Evolutionary conservation across 2,888 invertebrate species (phyloP), one percentile per base, ranked within the genome.

Genomic region (Tyria jacobaeae): DNA sequence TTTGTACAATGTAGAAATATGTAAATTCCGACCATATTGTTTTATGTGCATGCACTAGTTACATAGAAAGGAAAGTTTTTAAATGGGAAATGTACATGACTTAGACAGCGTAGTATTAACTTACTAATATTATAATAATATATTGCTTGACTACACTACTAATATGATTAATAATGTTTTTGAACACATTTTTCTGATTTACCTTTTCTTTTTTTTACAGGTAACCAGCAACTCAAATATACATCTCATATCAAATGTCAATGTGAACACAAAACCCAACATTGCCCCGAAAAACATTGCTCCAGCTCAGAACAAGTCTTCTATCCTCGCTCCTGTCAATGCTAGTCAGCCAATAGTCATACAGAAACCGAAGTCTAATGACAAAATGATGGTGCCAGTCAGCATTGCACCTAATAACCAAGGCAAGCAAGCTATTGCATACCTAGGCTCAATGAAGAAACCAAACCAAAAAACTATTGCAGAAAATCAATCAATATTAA

Each of bases 391-490:
- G 62, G 91, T 94, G 1, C 94, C 95, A 0, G 94, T 94, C 31
- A 91, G 89, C 68, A 90, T 94, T 49, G 88, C 93, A 7, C 87
- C 94, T 0, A 83, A 87, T 49, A 77, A 83, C 60, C 84, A 89
- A 1, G 77, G 86, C 17, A 95, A 95, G 81, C 94, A 94, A 68
- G 87, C 94, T 3, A 91, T 95, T 35, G 92, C 95, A 54, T 95
- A 95, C 78, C 84, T 95, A 5, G 92, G 95, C 3, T 92, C 95
- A 70, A 88, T 95, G 21, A 95, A 95, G 78, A 95, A 95, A 76
- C 82, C 92, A 6, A 86, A 82, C 56, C 76, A 83, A 3, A 91
- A 91, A 72, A 88, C 82, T 62, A 70, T 90, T 59, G 71, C 85
- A 17, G 94, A 94, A 70, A 92, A 87, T 70, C 91, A 94, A 68